These are phyloP conservation scores for Kuschelorhynchus macadamiae DNA, from an alignment of 2,888 invertebrate species.

Conservation along the genomic window DNA sequence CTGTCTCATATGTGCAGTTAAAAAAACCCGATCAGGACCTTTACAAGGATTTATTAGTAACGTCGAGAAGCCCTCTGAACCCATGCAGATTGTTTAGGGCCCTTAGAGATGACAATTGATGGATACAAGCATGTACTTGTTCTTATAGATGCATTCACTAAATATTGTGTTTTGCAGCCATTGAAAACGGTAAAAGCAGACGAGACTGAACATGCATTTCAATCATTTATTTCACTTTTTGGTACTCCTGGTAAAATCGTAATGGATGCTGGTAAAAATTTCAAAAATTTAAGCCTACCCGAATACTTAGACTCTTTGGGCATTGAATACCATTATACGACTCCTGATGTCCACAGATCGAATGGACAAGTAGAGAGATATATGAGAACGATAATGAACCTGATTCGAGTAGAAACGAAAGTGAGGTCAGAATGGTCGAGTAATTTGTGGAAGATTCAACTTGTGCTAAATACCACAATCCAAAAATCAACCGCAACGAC, in stretches of 20 bases:
- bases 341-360: slow-evolving; percentile 34
- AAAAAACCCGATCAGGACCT: slow-evolving; percentile 36
- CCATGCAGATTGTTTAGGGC: slow-evolving; percentile 47
- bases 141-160: slow-evolving; percentile 49
- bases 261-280: slow-evolving; percentile 45
- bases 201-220: slow-evolving; percentile 41
- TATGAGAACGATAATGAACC: slow-evolving; percentile 52
- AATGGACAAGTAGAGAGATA: slow-evolving; percentile 48
- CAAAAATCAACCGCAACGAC: no score
- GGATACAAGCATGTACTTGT: slow-evolving; percentile 47
- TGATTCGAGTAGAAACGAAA: slow-evolving; percentile 31
- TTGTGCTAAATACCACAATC: no score
- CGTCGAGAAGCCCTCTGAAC: slow-evolving; percentile 39
- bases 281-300: slow-evolving; percentile 45
- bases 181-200: slow-evolving; percentile 46
- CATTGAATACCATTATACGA: slow-evolving; percentile 40
- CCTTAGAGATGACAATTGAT: slow-evolving; percentile 27
- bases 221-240: slow-evolving; percentile 46
- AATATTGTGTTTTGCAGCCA: slow-evolving; percentile 48
- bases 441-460: neutral
- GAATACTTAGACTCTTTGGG: slow-evolving; percentile 35
- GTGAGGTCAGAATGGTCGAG: slow-evolving; percentile 19
- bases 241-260: slow-evolving; percentile 46
- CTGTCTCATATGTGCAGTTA: slow-evolving; percentile 44
- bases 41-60: slow-evolving; percentile 41